Base-by-base conservation (phyloP, 2,113 vertebrate species). In the Onychorhynchus coronatus region DNA sequence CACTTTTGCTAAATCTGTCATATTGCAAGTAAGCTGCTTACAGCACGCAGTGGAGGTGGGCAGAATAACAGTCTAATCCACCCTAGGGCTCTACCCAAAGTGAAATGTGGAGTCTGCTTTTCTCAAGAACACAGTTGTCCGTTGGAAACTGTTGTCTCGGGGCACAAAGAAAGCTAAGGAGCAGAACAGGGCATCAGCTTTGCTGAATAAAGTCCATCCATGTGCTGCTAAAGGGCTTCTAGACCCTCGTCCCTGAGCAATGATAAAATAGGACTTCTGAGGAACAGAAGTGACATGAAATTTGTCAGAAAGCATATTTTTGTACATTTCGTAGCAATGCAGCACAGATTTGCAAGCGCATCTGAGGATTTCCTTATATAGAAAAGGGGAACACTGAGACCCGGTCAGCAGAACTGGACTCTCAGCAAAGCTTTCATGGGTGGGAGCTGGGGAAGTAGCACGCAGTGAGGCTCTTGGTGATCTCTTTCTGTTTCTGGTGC, bases 1-100 rank as follows among this genome's bases (percentile, higher is more conserved):
- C 93, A 87, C 83, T 95, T 96, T 89, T 93, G 88, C 68, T 94
- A 91, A 91, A 93, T 71, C 68, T 94, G 76, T 91, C 91, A 86
- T 90, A 84, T 89, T 91, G 61, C 3, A 8, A 74, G 44, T 86
- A 95, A 95, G 91, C 95, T 84, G 73, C 94, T 92, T 96, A 86
- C 39, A 88, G 85, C 61, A 35, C 74, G 59, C 63, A 46, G 76
- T 50, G 81, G 65, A 86, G 56, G 56, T 91, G 83, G 92, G 44
- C 85, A 91, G 79, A 86, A 78, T 61, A 66, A 52, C 37, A 23
- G 42, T 18, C 90, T 93, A 81, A 89, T 93, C 85, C 82, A 93
- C 76, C 72, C 86, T n/a, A 74, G 82, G 61, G 35, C 72, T 88
- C 95, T 90, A 47, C 42, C 65, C 76, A 80, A 92, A 90, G 63